Percentiles rank a stretch among this genome's conserved stretches.
phyloP scores from a whole-genome alignment of 2,113 vertebrate genomes.

The Gracilinanus agilis region DNA sequence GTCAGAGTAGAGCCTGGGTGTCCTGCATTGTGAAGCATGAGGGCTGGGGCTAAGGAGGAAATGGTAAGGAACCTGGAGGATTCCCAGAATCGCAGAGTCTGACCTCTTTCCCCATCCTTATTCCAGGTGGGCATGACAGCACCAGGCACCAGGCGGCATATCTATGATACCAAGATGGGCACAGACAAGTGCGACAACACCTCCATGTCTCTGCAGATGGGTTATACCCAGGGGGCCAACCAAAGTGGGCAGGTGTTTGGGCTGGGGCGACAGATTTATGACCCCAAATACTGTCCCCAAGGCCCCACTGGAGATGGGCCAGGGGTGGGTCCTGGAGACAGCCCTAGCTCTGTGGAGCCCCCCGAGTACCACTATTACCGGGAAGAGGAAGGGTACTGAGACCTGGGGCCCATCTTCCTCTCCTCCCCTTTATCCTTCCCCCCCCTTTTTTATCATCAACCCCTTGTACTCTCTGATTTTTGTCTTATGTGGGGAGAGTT shows the following conservation, averaged over 20 bases:
- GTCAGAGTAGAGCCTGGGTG: neutral
- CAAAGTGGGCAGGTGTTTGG: conserved; percentile 96
- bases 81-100: conserved; percentile 5
- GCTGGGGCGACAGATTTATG: conserved; percentile 95
- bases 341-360: conserved; percentile 24
- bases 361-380: conserved; percentile 63
- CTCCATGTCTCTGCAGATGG: conserved; percentile 97
- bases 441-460: rapidly evolving
- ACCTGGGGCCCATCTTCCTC: rapidly evolving
- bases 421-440: rapidly evolving
- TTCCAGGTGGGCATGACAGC: conserved; percentile 95
- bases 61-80: neutral
- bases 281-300: conserved; percentile 95
- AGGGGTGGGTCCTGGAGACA: rapidly evolving
- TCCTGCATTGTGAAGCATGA: neutral
- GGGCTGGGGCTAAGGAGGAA: neutral
- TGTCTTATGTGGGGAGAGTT: neutral
- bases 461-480: neutral
- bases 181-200: conserved; percentile 96
- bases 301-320: conserved; percentile 61
- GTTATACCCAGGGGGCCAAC: conserved; percentile 92
- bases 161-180: conserved; percentile 92
- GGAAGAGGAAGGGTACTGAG: conserved; percentile 81
- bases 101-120: neutral
- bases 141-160: conserved; percentile 94